Evolutionary conservation across 92 coral and sea anemone species (phyloP).

Genomic region (Bergia sp.): DNA sequence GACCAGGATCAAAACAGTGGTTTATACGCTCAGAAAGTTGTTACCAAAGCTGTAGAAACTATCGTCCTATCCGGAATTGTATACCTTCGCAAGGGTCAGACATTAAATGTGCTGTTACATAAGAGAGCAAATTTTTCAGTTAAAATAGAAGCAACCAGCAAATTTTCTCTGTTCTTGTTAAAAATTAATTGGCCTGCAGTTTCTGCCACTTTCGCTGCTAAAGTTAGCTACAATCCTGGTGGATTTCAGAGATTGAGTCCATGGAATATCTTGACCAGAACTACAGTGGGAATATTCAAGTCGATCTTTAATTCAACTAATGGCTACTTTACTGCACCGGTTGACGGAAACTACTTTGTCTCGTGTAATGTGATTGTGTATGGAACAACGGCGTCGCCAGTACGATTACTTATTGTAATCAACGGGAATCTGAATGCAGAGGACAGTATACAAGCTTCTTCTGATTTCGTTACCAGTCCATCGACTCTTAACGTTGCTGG

Average conservation of each 20-base stretch:
- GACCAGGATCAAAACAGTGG: background rate
- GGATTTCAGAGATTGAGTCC: conserved; percentile 2
- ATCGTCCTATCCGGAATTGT: conserved; percentile 3
- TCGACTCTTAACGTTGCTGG: conserved; percentile 28
- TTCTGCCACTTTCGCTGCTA: background rate
- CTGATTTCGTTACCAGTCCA: background rate
- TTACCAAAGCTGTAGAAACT: background rate
- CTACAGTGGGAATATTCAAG: background rate
- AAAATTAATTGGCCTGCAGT: conserved; percentile 27
- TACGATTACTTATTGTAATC: background rate
- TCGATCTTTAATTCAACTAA: background rate
- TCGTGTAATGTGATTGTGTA: conserved; percentile 31
- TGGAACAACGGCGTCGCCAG: conserved; percentile 4
- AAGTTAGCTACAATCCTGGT: background rate
- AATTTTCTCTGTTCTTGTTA: background rate
- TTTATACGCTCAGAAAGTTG: conserved; percentile 4
- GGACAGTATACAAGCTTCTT: background rate
- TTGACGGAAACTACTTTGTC: conserved; percentile 19
- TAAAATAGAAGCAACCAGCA: conserved; percentile 8
- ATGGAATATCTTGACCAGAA: background rate
- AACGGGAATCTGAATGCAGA: conserved; percentile 11
- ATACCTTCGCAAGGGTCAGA: conserved; percentile 25
- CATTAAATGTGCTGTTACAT: background rate
- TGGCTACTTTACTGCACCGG: conserved; percentile 30
- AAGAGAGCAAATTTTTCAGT: background rate